Evolutionary conservation across 2,888 invertebrate species (phyloP).

Genomic region (Drosophila acutilabella): DNA sequence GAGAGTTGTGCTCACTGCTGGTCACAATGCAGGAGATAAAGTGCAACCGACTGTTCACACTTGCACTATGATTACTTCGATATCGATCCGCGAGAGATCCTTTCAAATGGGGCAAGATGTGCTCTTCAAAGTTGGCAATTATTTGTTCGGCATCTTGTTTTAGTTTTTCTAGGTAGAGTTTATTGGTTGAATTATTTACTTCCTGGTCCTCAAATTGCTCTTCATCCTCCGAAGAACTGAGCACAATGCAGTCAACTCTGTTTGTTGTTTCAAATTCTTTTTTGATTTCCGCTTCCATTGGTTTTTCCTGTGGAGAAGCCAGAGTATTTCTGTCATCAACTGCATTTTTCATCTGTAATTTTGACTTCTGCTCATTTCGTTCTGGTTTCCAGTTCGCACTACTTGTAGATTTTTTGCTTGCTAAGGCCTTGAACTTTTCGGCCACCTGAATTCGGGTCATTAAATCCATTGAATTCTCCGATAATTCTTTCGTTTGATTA

Average conservation of each 20-base stretch:
- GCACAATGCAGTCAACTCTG: constrained; percentile 27
- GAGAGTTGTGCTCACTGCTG: constrained; percentile 70
- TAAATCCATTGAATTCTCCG: constrained; percentile 36
- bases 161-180: constrained; percentile 40
- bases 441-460: constrained; percentile 63
- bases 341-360: neutral
- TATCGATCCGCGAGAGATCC: constrained; percentile 69
- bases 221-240: constrained; percentile 60
- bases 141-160: constrained; percentile 76
- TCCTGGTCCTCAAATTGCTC: constrained; percentile 5
- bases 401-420: neutral
- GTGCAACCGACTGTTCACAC: constrained; percentile 65
- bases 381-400: neutral
- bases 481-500: no score
- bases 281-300: constrained; percentile 13
- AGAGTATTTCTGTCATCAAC: neutral
- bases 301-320: neutral
- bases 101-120: constrained; percentile 78
- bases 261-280: neutral
- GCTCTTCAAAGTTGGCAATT: constrained; percentile 81
- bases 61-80: constrained; percentile 68
- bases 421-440: constrained; percentile 52
- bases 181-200: neutral
- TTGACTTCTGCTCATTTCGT: neutral
- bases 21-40: constrained; percentile 82